Conservation (phyloP, 2,797 vertebrate genomes). For the Oreochromis grahami region DNA sequence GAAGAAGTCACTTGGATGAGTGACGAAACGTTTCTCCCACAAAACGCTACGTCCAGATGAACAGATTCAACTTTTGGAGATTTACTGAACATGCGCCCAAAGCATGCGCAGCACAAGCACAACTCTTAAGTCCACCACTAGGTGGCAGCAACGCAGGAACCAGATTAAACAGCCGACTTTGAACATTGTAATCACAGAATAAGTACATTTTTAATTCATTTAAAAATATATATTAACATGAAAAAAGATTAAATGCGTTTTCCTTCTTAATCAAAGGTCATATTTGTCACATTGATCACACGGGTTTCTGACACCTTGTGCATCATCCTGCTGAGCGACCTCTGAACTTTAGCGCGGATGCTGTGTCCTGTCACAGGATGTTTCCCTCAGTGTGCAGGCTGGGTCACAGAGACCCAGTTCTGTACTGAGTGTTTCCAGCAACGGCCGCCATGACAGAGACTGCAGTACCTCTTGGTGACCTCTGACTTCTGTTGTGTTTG, state of each 20-base stretch:
- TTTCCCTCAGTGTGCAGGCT: background rate
- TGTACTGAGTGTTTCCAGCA: background rate
- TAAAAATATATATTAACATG: background rate
- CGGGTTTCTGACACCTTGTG: background rate
- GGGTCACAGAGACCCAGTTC: background rate
- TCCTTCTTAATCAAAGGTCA: background rate
- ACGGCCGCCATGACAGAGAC: background rate
- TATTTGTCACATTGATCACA: background rate
- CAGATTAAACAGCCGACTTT: background rate
- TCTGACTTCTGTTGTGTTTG: background rate
- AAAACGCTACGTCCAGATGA: too few species aligned
- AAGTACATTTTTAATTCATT: background rate
- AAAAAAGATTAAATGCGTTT: background rate
- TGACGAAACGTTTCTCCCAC: too few species aligned
- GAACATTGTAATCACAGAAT: background rate
- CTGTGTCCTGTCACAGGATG: background rate
- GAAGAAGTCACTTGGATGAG: too few species aligned
- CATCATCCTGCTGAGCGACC: background rate
- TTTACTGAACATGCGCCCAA: too few species aligned
- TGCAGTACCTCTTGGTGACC: background rate
- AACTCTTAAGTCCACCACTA: background rate
- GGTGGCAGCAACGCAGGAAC: background rate
- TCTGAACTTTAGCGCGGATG: background rate
- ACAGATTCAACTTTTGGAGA: too few species aligned
- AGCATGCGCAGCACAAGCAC: background rate